phyloP scores from a whole-genome alignment of 1,140 invertebrate species.

The Idris sp. region DNA sequence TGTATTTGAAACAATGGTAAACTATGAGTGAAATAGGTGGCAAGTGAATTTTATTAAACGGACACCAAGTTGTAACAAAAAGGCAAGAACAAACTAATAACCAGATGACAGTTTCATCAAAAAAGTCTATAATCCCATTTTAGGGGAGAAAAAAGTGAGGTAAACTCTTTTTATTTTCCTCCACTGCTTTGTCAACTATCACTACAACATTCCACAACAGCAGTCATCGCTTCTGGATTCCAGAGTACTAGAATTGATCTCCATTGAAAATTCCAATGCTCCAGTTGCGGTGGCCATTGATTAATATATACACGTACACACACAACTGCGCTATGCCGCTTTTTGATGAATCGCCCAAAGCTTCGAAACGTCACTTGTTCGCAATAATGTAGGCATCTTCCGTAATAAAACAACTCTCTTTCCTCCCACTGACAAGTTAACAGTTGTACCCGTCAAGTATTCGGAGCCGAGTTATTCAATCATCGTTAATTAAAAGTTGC shows the following conservation, averaged over 20 bases:
- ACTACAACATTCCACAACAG: slow-evolving; percentile 36
- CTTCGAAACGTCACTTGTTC: slow-evolving; percentile 11
- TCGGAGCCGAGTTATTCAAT: neutral
- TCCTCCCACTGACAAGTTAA: neutral
- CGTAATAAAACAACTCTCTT: no score
- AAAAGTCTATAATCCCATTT: slow-evolving; percentile 36
- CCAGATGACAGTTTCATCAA: slow-evolving; percentile 16
- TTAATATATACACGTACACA: slow-evolving; percentile 38
- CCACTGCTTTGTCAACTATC: slow-evolving; percentile 44
- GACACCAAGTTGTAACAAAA: no score
- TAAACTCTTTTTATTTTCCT: no score
- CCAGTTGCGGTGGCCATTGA: slow-evolving; percentile 29
- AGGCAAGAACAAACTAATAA: neutral
- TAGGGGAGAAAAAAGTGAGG: slow-evolving; percentile 18
- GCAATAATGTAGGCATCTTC: slow-evolving; percentile 6
- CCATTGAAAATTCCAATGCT: slow-evolving; percentile 44
- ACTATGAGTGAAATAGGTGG: no score
- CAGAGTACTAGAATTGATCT: slow-evolving; percentile 39
- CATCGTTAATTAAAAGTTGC: slow-evolving; percentile 18
- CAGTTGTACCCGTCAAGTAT: neutral
- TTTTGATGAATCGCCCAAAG: slow-evolving; percentile 31
- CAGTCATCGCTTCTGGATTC: slow-evolving; percentile 38
- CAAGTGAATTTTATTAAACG: no score
- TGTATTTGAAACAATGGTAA: no score
- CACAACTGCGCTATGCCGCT: slow-evolving; percentile 1